Evolutionary conservation across 2,797 vertebrate genomes (phyloP).

Genomic region (Tolypeutes matacus): DNA sequence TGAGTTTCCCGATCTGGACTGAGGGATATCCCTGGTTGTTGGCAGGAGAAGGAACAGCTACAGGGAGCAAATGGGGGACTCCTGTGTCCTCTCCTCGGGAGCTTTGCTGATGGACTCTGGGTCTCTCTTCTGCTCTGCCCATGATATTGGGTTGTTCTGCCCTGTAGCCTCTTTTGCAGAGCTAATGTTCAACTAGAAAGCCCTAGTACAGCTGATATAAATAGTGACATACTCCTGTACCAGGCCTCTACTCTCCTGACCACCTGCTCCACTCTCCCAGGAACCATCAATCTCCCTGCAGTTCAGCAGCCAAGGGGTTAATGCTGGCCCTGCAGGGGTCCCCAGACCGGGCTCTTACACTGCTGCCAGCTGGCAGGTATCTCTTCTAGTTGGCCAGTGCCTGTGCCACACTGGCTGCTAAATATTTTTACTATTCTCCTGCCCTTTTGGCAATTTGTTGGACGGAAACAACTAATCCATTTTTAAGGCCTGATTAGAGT

Average conservation of each 20-base stretch:
- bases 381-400: background rate
- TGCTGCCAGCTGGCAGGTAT: background rate
- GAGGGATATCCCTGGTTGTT: background rate
- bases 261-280: background rate
- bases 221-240: background rate
- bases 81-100: background rate
- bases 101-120: background rate
- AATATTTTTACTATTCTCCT: background rate
- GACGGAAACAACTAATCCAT: background rate
- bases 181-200: background rate
- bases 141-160: background rate
- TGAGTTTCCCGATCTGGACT: background rate
- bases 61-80: background rate
- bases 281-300: background rate
- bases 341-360: background rate
- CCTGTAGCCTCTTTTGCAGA: background rate
- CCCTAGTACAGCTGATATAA: background rate
- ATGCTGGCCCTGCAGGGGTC: background rate
- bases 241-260: background rate
- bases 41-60: background rate
- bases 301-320: background rate
- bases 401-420: background rate
- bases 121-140: background rate
- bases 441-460: conserved; percentile 17
- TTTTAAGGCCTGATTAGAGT: background rate